Base-by-base conservation (phyloP, 2,113 vertebrate species). In the Caranx melampygus region DNA sequence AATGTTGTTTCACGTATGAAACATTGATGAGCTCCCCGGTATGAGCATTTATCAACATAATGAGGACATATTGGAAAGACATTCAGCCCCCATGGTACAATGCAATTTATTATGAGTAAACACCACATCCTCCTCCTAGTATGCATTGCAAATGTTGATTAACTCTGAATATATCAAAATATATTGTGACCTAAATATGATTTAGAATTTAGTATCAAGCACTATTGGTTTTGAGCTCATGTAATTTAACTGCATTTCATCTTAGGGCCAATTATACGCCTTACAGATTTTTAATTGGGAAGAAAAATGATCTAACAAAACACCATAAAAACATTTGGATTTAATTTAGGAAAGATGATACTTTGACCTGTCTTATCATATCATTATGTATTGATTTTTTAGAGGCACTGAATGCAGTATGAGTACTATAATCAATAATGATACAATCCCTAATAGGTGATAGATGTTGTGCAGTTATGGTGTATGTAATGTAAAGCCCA, bases 41-140 rank as follows among this genome's bases (percentile, higher is more conserved):
- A 49, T 75, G 85, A 87, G 61, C 82, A 90, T 92, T 88, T 90
- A 75, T 90, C 89, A 91, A 77, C 77, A 74, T 91, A 90, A 93
- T 90, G 87, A 92, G 85, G 73, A 68, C 67, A 77, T 68, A 85
- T 65, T 79, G 79, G 64, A 79, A 79, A 26, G 73, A 88, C 78
- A 72, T 84, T 72, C 49, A 31, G 67, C 69, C 83, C 88, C 68
- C 58, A 55, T 37, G 51, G 69, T 78, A 75, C 68, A 52, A 13
- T 49, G 40, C 54, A 72, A 74, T 88, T 87, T 49, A 87, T 89
- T 72, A 59, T 85, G 69, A 77, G 63, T 67, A 20, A 31, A 66
- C 61, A 64, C 45, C 72, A 54, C 52, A 37, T 72, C 35, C 47
- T 57, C 49, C 49, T 72, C 49, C 47, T 15, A 68, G 69, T 44